Percentiles rank a stretch among this genome's conserved stretches.
Conservation (phyloP, 2,113 vertebrate species). For the Cairina moschata region DNA sequence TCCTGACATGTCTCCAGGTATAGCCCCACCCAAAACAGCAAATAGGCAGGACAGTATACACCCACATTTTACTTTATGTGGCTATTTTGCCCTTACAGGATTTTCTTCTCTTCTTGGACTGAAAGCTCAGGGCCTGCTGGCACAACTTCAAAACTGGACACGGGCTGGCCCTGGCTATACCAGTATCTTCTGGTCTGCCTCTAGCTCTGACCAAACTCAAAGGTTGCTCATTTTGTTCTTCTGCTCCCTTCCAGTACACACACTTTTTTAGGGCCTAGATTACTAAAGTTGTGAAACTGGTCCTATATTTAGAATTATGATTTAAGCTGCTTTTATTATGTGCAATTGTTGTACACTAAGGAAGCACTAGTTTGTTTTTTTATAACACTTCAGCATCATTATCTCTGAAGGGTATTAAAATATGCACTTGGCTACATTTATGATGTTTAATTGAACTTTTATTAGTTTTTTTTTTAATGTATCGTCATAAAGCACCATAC, state of each 20-base stretch:
- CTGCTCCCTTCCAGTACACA: not conserved
- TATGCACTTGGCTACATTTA: conserved; percentile 27
- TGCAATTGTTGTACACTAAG: conserved; percentile 21
- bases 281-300: conserved; percentile 32
- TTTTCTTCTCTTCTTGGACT: not conserved
- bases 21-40: not conserved
- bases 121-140: not conserved
- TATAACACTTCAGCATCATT: conserved; percentile 16
- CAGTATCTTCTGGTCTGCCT: not conserved
- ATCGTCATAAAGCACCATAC: conserved; percentile 42
- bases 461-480: conserved; percentile 53
- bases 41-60: not conserved
- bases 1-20: not conserved
- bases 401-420: conserved; percentile 60
- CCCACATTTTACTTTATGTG: not conserved
- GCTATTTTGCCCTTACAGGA: not conserved
- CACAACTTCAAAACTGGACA: not conserved
- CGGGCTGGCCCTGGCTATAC: not conserved
- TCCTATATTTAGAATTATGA: conserved; percentile 51
- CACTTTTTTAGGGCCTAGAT: not conserved
- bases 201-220: not conserved
- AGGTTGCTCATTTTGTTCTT: not conserved
- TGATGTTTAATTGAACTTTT: conserved; percentile 68
- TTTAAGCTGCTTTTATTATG: conserved; percentile 36
- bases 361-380: conserved; percentile 30